Evolutionary conservation across 2,888 invertebrate species (phyloP), one percentile per base, ranked within the genome.

Genomic region (Alsophila aescularia): DNA sequence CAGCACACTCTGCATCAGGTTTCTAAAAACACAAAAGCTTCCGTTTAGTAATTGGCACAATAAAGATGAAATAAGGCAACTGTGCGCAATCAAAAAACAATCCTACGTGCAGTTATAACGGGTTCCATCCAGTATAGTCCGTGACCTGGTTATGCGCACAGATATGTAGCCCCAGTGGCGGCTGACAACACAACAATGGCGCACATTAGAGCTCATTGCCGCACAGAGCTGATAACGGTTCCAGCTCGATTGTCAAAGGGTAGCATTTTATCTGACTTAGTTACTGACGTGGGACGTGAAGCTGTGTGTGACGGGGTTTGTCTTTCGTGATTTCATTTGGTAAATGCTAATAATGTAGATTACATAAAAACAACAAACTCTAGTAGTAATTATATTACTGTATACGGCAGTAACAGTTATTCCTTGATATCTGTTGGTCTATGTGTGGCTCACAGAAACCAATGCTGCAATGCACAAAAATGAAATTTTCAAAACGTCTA

Each of bases 221-320:
- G 40, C 48, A 37, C 63, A 61, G 70, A 72, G 70, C 67, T 67
- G 67, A 48, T 69, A 60, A 62, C 52, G 27, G 52, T 66, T 45
- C 52, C 57, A 48, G 59, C 60, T 52, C 53, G 52, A 47, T 67
- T 69, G 70, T 77, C 76, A 75, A 75, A 77, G 69, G 67, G 64
- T 50, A 56, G 50, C 61, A 62, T 69, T 74, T 75, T 61, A 74
- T 77, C 76, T 64, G 62, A 52, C 44, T 56, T 62, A 63, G 66
- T 69, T 63, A 63, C 47, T 66, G 69, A 66, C 70, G 70, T 63
- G 48, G 61, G 62, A 16, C 27, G 32, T 13, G n/a, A 8, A 9
- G 6, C 44, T 52, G 52, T 29, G 39, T 44, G 27, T 45, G 52
- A 52, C 52, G 39, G 39, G 39, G 24, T 6, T 24, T 2, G 24